These are phyloP conservation scores for Pandemis heparana DNA, from an alignment of 2,888 invertebrate genomes.

Conservation along the genomic window DNA sequence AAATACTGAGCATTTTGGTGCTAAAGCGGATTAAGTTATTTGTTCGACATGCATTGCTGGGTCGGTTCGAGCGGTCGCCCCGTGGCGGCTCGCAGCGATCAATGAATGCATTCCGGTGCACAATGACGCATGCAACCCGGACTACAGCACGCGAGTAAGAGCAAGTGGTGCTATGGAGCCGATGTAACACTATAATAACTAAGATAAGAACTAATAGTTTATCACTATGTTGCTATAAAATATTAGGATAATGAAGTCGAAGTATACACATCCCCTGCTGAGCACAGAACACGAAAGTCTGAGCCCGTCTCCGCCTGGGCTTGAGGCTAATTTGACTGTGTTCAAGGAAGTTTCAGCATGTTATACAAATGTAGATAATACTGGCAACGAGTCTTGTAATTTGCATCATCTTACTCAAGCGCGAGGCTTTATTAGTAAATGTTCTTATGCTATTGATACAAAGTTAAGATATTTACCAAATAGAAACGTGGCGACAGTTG, in stretches of 20 bases:
- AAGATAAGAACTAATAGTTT: constrained; percentile 44
- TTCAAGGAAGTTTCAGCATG: not conserved
- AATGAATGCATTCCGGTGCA: constrained; percentile 52
- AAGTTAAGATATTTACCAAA: constrained; percentile 19
- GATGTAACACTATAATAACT: constrained; percentile 61
- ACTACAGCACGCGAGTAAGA: constrained; percentile 74
- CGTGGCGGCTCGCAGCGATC: constrained; percentile 47
- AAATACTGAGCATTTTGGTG: constrained; percentile 10
- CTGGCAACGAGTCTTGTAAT: constrained; percentile 7
- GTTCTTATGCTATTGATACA: constrained; percentile 15
- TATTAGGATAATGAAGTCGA: not conserved
- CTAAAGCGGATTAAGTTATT: constrained; percentile 44
- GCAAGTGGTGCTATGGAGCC: constrained; percentile 85
- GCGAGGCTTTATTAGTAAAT: constrained; percentile 6
- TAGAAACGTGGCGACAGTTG: constrained; percentile 6
- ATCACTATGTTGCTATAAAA: constrained; percentile 19
- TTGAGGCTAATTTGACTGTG: not conserved
- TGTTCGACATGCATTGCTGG: constrained; percentile 45
- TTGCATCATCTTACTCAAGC: not conserved
- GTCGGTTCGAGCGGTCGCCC: constrained; percentile 18
- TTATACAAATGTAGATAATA: constrained; percentile 2
- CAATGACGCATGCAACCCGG: constrained; percentile 59
- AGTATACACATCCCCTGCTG: not conserved
- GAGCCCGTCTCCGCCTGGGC: not conserved
- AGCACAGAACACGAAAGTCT: not conserved